Conservation (phyloP, 2,888 invertebrate species). For the Abrostola tripartita region DNA sequence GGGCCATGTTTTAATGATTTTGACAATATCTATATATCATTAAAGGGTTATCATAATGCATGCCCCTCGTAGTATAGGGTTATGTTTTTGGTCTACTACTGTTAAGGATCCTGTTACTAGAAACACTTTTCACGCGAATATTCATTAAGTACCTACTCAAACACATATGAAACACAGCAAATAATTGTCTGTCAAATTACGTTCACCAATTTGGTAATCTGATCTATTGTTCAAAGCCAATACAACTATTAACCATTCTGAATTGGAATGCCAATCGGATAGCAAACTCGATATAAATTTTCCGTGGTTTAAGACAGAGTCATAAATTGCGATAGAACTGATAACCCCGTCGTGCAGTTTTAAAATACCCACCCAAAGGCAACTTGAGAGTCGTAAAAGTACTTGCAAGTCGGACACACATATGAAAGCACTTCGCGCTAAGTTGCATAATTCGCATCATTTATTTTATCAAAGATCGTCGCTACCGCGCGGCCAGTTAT, state of each 20-base stretch:
- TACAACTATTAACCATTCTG: conserved; percentile 43
- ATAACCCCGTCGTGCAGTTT: conserved; percentile 53
- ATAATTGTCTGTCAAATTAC: conserved; percentile 27
- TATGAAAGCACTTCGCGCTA: conserved; percentile 44
- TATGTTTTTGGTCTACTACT: no score
- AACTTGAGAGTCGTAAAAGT: conserved; percentile 42
- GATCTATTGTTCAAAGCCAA: conserved; percentile 20
- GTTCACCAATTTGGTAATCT: conserved; percentile 25
- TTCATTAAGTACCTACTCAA: background rate
- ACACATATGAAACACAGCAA: background rate
- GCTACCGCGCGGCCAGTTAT: conserved; percentile 50
- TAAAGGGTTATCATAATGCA: no score
- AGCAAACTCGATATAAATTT: conserved; percentile 51
- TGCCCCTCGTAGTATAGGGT: no score
- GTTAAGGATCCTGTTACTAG: no score
- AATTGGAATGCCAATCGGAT: conserved; percentile 52
- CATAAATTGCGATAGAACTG: conserved; percentile 53
- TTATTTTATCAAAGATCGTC: conserved; percentile 55
- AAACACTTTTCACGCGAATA: background rate
- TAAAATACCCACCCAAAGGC: conserved; percentile 50
- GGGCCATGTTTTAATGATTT: background rate
- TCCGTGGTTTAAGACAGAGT: conserved; percentile 43
- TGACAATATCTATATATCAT: no score
- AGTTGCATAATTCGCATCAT: conserved; percentile 56
- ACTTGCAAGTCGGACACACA: conserved; percentile 34